Base-by-base conservation (phyloP, 2,888 invertebrate species). In the Mellilla xanthometata region DNA sequence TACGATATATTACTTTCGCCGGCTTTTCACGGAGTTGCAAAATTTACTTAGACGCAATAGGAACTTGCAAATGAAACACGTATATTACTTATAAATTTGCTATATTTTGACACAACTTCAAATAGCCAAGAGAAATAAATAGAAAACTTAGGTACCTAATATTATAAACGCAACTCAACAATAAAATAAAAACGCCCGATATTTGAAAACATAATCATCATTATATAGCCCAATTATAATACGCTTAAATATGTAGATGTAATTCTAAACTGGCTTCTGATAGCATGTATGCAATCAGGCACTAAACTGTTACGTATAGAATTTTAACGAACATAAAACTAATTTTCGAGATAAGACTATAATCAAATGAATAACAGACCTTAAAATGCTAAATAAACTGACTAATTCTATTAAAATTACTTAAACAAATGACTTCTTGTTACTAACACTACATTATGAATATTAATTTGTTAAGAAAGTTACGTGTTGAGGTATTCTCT, bases 401-500 rank as follows among this genome's bases (percentile, higher is more conserved):
- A 58, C 72, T 80, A 76, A 65, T 52, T 56, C 76, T 82, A 86
- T 67, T 64, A 81, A 78, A 86, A 85, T 87, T 86, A 87, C 87
- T 87, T n/a, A n/a, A 72, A 68, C 68, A 72, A 69, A 74, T 85
- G 87, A 86, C 86, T 87, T 66, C 61, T 69, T 52, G 81, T 81
- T 83, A 82, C 15, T 13, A 54, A 61, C 50, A 53, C 74, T 81
- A 82, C 62, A 64, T 60, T 81, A 81, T 82, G 81, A 82, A 83
- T 82, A 53, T 59, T 59, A 50, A 61, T 62, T 60, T 60, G 51
- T 60, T 59, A 54, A 62, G 54, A 65, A 72, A 68, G 67, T 65
- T 51, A 58, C 57, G 63, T 58, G 62, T 60, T 80, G 84, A 85
- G 85, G 86, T 84, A 86, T 70, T 67, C 56, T 74, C 66, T 73